Evolutionary conservation across 1,140 invertebrate genomes (phyloP), one percentile per base, ranked within the genome.

Genomic region (Neuroterus valhalla): DNA sequence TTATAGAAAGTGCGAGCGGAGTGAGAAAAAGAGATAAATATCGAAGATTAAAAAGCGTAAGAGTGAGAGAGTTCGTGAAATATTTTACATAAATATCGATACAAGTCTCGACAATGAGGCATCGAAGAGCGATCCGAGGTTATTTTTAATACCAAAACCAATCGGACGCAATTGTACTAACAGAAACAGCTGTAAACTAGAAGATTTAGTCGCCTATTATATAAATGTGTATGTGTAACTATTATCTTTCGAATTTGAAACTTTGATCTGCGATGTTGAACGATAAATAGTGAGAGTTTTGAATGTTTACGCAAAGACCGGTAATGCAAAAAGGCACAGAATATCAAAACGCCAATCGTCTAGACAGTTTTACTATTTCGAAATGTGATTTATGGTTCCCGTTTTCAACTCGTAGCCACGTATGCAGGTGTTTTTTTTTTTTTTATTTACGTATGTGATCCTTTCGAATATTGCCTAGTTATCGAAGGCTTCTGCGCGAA

Each of bases 61-160:
- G 23, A 50, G 17, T 14, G 38, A 55, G 17, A 38, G 70, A 55
- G 26, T 23, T 15, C 38, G 50, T 55, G 44, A 71, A 52, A 55
- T 78, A 74, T 77, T 78, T 81, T 79, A 81, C 71, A 75, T 52
- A 52, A 73, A 62, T 50, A 48, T 66, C 11, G 72, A 55, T 75
- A 23, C 77, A 73, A 68, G 70, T 80, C 77, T 81, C 75, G 66
- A 80, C 69, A 45, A 73, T 67, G 52, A 80, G 74, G 80, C 77
- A 74, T 82, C 70, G 52, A 80, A 77, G 31, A 78, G 84, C 83
- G 82, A 84, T 86, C 89, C 89, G 88, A 90, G 89, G 89, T 90
- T 90, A 90, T 90, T 90, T 90, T 90, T 90, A 90, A 90, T 90
- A 90, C 89, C 87, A 89, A 89, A 87, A 89, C 89, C 89, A 89